phyloP scores from a whole-genome alignment of 2,888 invertebrate species.

The Diloba caeruleocephala region DNA sequence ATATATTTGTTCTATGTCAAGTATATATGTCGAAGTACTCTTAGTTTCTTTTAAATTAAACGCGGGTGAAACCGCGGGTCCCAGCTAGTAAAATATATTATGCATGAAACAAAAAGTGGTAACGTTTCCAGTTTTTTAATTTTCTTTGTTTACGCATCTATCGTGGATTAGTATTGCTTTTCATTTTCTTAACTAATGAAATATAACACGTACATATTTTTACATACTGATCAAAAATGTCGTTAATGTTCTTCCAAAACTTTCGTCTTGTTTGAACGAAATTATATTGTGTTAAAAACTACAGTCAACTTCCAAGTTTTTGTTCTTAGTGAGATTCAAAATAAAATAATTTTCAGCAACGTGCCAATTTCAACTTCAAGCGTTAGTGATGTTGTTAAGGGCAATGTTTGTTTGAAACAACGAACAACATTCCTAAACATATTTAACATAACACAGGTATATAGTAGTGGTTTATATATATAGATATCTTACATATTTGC shows the following conservation, averaged over 20 bases:
- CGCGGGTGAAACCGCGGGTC: too few relatives aligned
- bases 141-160: too few relatives aligned
- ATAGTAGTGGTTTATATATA: slow-evolving; percentile 23
- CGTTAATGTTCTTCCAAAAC: slow-evolving; percentile 24
- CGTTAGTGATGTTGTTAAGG: slow-evolving; percentile 47
- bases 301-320: slow-evolving; percentile 42
- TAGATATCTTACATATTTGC: slow-evolving; percentile 6
- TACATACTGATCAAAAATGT: slow-evolving; percentile 17
- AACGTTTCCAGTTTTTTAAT: too few relatives aligned
- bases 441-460: slow-evolving; percentile 37
- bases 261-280: slow-evolving; percentile 37
- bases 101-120: too few relatives aligned
- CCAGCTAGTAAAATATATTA: too few relatives aligned
- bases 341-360: slow-evolving; percentile 53
- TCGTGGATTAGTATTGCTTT: too few relatives aligned
- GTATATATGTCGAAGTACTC: too few relatives aligned
- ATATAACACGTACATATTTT: too few relatives aligned
- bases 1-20: too few relatives aligned
- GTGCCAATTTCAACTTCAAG: slow-evolving; percentile 56
- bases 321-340: slow-evolving; percentile 49
- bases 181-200: slow-evolving; percentile 28
- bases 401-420: slow-evolving; percentile 52
- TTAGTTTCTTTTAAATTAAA: too few relatives aligned
- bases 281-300: slow-evolving; percentile 48
- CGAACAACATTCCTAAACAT: slow-evolving; percentile 42